Percentiles rank a stretch among this genome's conserved stretches.
These are phyloP conservation scores for Oryzias dopingdopingensis DNA, from an alignment of 2,797 vertebrate species.

Conservation along the genomic window DNA sequence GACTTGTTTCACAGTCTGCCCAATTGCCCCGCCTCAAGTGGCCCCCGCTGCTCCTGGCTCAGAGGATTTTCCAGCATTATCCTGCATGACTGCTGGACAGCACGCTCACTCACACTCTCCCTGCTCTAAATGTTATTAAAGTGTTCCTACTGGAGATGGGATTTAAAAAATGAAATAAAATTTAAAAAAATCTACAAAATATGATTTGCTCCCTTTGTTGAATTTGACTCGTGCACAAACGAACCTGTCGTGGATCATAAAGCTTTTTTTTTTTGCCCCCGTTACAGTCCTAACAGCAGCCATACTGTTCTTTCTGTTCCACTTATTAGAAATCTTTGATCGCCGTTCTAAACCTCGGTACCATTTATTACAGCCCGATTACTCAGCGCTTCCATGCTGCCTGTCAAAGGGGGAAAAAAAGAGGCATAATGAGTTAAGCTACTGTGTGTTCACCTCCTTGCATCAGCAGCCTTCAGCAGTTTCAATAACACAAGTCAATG, in stretches of 20 bases:
- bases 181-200: conserved; percentile 5
- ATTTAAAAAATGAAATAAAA: conserved; percentile 18
- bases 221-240: conserved; percentile 35
- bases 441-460: conserved; percentile 44
- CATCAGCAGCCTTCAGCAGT: conserved; percentile 58
- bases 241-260: conserved; percentile 23
- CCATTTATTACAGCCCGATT: conserved; percentile 60
- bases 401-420: conserved; percentile 43
- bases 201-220: conserved; percentile 22
- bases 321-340: conserved; percentile 31
- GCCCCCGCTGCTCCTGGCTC: conserved; percentile 62
- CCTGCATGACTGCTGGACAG: conserved; percentile 60
- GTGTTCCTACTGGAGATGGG: conserved; percentile 13
- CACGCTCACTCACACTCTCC: conserved; percentile 39
- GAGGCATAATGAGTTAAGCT: conserved; percentile 51
- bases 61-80: conserved; percentile 67
- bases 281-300: conserved; percentile 35
- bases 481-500: conserved; percentile 46
- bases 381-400: conserved; percentile 68
- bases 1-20: conserved; percentile 53
- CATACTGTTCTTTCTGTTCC: conserved; percentile 23
- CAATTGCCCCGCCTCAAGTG: conserved; percentile 61
- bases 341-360: conserved; percentile 29
- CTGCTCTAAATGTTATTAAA: conserved; percentile 38
- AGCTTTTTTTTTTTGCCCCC: conserved; percentile 10